Conservation (phyloP, 2,113 vertebrate species). For the Zosterops japonicus region DNA sequence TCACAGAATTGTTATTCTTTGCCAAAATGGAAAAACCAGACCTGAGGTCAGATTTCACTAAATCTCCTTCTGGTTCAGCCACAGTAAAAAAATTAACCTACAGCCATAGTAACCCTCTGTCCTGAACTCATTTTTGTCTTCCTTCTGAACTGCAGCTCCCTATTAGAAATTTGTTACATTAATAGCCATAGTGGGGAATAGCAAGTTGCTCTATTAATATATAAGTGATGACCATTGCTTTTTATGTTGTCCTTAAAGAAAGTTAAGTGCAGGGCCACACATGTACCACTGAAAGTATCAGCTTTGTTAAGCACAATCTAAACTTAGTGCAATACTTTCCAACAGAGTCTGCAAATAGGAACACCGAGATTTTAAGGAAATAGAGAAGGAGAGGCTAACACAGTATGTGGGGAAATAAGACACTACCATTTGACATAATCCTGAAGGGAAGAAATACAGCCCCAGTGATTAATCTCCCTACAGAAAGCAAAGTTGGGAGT, state of each 20-base stretch:
- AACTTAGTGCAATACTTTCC: conserved; percentile 19
- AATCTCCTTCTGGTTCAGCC: neutral
- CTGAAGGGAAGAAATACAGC: neutral
- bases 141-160: neutral
- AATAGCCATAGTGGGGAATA: neutral
- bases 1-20: neutral
- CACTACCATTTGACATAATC: neutral
- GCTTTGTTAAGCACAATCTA: conserved; percentile 13
- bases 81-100: neutral
- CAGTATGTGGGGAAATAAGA: neutral
- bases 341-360: neutral
- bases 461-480: neutral
- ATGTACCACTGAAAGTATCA: neutral
- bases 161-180: neutral
- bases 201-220: neutral
- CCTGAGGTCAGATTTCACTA: neutral
- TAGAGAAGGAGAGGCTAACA: neutral
- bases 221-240: neutral
- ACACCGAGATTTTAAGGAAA: conserved; percentile 1
- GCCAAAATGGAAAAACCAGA: neutral
- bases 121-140: neutral
- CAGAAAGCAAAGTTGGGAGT: neutral
- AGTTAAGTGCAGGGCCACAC: neutral
- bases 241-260: neutral
- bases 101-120: neutral